phyloP scores from a whole-genome alignment of 2,113 vertebrate species.

The Nannospalax galili region DNA sequence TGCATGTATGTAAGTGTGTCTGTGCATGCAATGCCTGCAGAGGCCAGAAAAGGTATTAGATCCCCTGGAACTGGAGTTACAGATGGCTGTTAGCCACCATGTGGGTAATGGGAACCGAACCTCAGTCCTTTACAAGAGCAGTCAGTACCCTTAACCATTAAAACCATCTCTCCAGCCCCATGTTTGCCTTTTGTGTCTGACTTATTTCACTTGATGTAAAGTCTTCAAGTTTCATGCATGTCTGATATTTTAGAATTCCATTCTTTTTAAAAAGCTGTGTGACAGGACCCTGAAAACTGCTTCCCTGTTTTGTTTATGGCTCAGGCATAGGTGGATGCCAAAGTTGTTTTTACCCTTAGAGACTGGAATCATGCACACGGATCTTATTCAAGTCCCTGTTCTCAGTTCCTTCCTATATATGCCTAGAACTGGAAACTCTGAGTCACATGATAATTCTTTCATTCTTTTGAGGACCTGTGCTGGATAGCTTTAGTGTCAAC shows the following conservation, averaged over 20 bases:
- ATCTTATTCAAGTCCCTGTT: background rate
- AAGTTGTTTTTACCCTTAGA: background rate
- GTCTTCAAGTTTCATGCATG: background rate
- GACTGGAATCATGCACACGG: accelerated
- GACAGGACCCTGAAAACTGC: accelerated
- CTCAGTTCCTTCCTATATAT: background rate
- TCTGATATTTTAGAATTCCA: background rate
- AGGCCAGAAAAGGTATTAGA: no score
- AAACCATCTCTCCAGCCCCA: no score
- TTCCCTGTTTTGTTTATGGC: background rate
- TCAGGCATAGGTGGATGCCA: accelerated
- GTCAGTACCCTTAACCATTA: no score
- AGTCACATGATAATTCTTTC: background rate
- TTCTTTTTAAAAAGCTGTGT: background rate
- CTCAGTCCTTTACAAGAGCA: no score
- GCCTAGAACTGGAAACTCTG: background rate
- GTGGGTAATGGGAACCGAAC: no score
- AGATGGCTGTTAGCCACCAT: no score
- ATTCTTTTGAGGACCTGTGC: background rate
- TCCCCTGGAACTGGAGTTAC: no score
- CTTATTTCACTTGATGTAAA: background rate
- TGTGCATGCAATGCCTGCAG: no score
- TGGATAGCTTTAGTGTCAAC: no score
- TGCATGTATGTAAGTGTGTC: no score
- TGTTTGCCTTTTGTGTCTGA: background rate